Evolutionary conservation across 2,888 invertebrate genomes (phyloP).

Genomic region (Scaptodrosophila latifasciaeformis): DNA sequence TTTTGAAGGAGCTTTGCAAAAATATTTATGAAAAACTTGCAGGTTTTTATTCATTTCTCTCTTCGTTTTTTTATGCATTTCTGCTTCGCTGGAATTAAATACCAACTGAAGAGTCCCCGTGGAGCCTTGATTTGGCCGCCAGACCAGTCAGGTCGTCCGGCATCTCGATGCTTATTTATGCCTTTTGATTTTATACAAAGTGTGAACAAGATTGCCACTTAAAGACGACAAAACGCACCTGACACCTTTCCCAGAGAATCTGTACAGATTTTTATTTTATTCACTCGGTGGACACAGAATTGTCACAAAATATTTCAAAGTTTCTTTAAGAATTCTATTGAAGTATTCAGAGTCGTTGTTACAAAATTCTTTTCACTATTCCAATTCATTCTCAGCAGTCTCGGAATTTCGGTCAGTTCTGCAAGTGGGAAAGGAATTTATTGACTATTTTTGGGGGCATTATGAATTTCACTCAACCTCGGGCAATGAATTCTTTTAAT

Average conservation of each 20-base stretch:
- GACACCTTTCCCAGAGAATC: slow-evolving; percentile 43
- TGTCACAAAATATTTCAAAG: too few relatives aligned
- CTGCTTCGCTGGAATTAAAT: neutral
- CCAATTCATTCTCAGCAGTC: slow-evolving; percentile 36
- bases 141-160: slow-evolving; percentile 6
- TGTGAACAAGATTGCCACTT: slow-evolving; percentile 9
- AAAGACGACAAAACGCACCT: slow-evolving; percentile 12
- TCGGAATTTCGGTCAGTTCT: slow-evolving; percentile 24
- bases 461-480: too few relatives aligned
- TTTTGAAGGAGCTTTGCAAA: slow-evolving; percentile 27
- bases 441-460: too few relatives aligned
- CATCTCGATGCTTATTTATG: slow-evolving; percentile 40
- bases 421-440: too few relatives aligned
- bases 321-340: too few relatives aligned
- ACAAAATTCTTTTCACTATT: too few relatives aligned
- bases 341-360: too few relatives aligned
- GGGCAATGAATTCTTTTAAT: too few relatives aligned
- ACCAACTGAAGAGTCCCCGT: neutral
- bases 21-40: slow-evolving; percentile 29
- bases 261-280: too few relatives aligned
- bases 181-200: slow-evolving; percentile 63
- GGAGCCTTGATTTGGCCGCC: slow-evolving; percentile 25
- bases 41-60: too few relatives aligned
- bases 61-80: slow-evolving; percentile 35
- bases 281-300: too few relatives aligned